phyloP scores from a whole-genome alignment of 2,113 vertebrate species.

The Morone chrysops region DNA sequence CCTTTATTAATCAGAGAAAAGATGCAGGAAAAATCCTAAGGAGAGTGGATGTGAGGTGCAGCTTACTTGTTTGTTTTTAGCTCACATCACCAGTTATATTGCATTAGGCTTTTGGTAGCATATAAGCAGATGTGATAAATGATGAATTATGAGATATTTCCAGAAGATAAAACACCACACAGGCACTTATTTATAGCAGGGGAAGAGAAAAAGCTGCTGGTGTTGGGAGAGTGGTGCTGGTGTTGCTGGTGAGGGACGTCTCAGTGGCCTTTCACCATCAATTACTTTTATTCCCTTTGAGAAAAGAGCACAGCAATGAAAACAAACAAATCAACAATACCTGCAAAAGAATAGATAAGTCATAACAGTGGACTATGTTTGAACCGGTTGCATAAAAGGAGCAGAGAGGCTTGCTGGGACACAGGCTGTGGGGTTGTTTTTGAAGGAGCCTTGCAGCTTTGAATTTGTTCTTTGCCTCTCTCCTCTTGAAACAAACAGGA shows the following conservation, averaged over 20 bases:
- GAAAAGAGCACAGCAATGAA: slow-evolving; percentile 48
- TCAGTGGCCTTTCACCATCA: slow-evolving; percentile 62
- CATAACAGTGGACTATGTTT: slow-evolving; percentile 42
- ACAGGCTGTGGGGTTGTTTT: slow-evolving; percentile 36
- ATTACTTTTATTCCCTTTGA: slow-evolving; percentile 74
- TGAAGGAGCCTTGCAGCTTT: slow-evolving; percentile 48
- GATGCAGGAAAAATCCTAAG: slow-evolving; percentile 26
- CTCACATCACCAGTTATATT: slow-evolving; percentile 63
- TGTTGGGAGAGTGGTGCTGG: slow-evolving; percentile 10
- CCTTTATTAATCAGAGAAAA: slow-evolving; percentile 81
- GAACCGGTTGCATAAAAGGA: slow-evolving; percentile 43
- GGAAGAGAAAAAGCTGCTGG: slow-evolving; percentile 34
- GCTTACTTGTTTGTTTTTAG: slow-evolving; percentile 74
- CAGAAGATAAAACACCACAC: slow-evolving; percentile 63
- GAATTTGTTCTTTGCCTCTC: slow-evolving; percentile 45
- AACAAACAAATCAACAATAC: slow-evolving; percentile 63
- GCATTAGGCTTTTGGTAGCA: slow-evolving; percentile 60
- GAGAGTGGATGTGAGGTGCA: slow-evolving; percentile 37
- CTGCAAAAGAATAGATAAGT: slow-evolving; percentile 72
- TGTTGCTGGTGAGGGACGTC: slow-evolving; percentile 7
- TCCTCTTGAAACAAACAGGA: slow-evolving; percentile 44
- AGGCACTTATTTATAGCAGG: slow-evolving; percentile 56
- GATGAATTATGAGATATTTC: slow-evolving; percentile 78
- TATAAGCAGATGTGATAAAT: slow-evolving; percentile 70
- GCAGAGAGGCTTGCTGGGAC: slow-evolving; percentile 41